A percentile compares a stretch with the other conserved stretches of the same genome.
These are phyloP conservation scores for Atta cephalotes DNA, from an alignment of 1,140 invertebrate genomes.

Conservation along the genomic window DNA sequence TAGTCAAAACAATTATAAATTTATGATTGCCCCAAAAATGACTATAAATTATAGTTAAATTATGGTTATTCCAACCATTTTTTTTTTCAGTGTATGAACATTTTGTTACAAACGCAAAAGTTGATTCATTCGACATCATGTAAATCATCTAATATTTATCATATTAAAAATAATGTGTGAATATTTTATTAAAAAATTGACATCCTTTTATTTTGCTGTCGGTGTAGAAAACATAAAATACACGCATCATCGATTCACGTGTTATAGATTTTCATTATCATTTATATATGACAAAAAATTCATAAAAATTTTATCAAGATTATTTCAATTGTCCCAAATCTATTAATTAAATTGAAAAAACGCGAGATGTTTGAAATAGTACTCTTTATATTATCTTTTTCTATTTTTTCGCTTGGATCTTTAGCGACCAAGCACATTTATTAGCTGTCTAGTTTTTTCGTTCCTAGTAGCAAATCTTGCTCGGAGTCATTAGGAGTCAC, in stretches of 20 bases:
- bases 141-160: not conserved
- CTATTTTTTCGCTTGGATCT: not conserved
- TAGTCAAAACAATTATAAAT: too few species aligned
- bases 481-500: not conserved
- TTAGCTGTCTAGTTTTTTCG: not conserved
- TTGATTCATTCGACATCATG: not conserved
- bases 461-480: slow-evolving; percentile 14
- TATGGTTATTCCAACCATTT: too few species aligned
- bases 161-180: slow-evolving; percentile 4
- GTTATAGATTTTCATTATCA: not conserved
- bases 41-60: too few species aligned
- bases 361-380: not conserved
- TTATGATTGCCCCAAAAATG: too few species aligned
- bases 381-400: not conserved
- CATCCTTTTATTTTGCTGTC: not conserved
- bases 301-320: not conserved
- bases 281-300: not conserved
- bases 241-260: not conserved
- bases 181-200: not conserved
- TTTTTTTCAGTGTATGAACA: not conserved
- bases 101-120: not conserved
- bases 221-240: not conserved
- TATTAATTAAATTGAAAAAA: not conserved
- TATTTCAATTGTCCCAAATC: not conserved
- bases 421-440: not conserved